A percentile compares a stretch with the other conserved stretches of the same genome.
These are phyloP conservation scores for Mesocentrotus franciscanus DNA, from an alignment of 53 echinoderm and acorn worm species.

Conservation along the genomic window DNA sequence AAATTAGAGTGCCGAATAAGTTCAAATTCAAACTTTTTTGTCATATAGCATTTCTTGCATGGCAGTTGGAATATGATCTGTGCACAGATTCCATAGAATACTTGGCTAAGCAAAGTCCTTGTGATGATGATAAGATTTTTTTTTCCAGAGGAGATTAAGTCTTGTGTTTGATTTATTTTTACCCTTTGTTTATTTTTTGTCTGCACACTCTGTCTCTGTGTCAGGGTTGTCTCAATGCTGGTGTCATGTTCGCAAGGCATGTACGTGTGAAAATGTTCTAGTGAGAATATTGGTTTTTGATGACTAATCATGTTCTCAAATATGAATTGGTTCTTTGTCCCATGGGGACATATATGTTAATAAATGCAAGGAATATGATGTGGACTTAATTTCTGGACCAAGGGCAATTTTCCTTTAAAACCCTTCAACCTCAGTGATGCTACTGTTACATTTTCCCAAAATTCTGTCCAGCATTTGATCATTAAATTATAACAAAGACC, in stretches of 20 bases:
- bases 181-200: slow-evolving; percentile 4
- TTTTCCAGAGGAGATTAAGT: background rate
- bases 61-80: background rate
- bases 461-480: no score
- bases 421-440: no score
- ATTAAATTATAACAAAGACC: no score
- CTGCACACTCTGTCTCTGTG: background rate
- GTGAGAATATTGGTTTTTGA: background rate
- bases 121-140: background rate
- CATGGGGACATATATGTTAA: background rate
- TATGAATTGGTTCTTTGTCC: background rate
- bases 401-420: no score
- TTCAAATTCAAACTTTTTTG: no score
- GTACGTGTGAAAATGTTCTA: background rate
- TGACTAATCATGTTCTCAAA: slow-evolving; percentile 10
- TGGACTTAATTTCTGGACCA: no score
- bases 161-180: slow-evolving; percentile 1
- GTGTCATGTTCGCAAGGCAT: background rate
- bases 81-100: background rate
- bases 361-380: no score
- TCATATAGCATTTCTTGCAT: background rate
- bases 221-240: background rate
- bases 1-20: no score
- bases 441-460: no score
- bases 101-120: background rate